These are phyloP conservation scores for Hassar affinis DNA, from an alignment of 2,113 vertebrate species.

Conservation along the genomic window DNA sequence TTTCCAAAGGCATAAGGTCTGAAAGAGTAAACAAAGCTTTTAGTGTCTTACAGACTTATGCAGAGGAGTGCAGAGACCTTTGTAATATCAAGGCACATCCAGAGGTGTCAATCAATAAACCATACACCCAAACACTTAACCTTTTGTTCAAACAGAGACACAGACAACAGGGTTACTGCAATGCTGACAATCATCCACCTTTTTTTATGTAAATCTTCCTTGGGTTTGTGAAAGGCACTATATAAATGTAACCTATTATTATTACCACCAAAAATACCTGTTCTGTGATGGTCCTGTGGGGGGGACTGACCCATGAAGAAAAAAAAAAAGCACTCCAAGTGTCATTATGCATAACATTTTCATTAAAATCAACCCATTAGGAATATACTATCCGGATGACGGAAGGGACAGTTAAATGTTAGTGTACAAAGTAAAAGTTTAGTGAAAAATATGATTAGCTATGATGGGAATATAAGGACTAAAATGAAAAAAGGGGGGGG, in stretches of 20 bases:
- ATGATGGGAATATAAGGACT: constrained; percentile 15
- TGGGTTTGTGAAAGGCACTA: too few relatives aligned
- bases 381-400: background rate
- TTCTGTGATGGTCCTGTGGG: too few relatives aligned
- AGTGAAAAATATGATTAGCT: constrained; percentile 8
- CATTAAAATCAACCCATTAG: background rate
- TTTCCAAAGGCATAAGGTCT: constrained; percentile 4
- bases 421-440: constrained; percentile 36
- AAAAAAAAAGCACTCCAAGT: constrained; percentile 10
- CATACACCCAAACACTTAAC: background rate
- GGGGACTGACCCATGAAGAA: too few relatives aligned
- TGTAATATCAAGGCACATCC: background rate
- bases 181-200: too few relatives aligned
- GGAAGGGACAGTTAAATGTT: constrained; percentile 25
- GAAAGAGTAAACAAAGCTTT: constrained; percentile 8
- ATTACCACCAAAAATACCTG: too few relatives aligned
- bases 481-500: background rate
- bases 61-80: constrained; percentile 11
- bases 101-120: constrained; percentile 17
- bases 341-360: constrained; percentile 50
- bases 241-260: too few relatives aligned
- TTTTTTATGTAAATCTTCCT: too few relatives aligned
- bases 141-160: background rate
- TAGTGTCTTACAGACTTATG: constrained; percentile 7
- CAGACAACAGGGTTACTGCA: too few relatives aligned